Base-by-base conservation (phyloP, 2,888 invertebrate species). In the Masnerella sp. region DNA sequence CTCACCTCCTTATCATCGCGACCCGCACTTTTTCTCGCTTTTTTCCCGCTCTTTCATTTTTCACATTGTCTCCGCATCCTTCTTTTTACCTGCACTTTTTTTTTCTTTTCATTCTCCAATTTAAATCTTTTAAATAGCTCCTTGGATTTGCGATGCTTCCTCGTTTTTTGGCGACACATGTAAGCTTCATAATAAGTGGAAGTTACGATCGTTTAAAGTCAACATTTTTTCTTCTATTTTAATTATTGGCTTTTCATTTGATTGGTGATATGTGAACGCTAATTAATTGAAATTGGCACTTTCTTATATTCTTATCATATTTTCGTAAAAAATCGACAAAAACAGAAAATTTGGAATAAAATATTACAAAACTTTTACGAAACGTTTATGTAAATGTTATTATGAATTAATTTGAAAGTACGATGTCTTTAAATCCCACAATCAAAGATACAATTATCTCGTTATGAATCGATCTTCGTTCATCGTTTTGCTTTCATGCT, bases 401-500 rank as follows among this genome's bases (percentile, higher is more conserved):
- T 59, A 15, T 25, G 28, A 59, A 47, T 47, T 59, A 45, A 59
- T 59, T 38, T 45, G 58, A 43, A 43, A 34, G 43, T 43, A 42
- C n/a, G 40, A 43, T 43, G 30, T 43, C 61, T 40, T 34, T 52
- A 62, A 42, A 62, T 52, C 52, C 5, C 43, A 22, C 20, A 36
- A 11, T 32, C 11, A 64, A 36, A 54, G 64, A 49, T 49, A 67
- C 49, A 49, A 47, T 32, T 49, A 56, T 67, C 51, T 62, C 51
- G 62, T 61, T 40, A 20, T 36, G 42, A 20, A 68, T 68, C 58
- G 51, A 68, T 67, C 56, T 58, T 68, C 68, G 59, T 68, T 68
- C 59, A 59, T 45, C 49, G 68, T 17, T 45, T 43, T 43, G 51
- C 59, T 59, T 68, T 52, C 52, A 59, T 59, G 52, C 52, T 68